These are phyloP conservation scores for Gavia stellata DNA, from an alignment of 2,113 vertebrate species.

Conservation along the genomic window DNA sequence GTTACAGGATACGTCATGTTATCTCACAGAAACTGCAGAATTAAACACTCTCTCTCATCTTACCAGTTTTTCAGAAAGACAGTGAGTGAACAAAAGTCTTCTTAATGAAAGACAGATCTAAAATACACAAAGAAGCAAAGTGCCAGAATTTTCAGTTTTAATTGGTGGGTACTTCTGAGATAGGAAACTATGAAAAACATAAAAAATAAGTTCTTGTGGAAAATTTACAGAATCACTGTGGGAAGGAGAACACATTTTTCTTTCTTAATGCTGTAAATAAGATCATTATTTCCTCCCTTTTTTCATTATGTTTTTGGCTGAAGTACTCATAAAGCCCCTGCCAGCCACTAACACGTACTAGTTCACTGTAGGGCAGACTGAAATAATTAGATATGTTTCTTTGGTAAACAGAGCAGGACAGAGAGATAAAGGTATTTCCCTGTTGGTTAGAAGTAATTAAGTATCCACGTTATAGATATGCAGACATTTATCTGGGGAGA, in stretches of 20 bases:
- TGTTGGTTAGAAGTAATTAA: constrained; percentile 69
- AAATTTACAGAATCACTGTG: neutral
- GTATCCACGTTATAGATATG: constrained; percentile 60
- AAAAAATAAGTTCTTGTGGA: neutral
- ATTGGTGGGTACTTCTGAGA: neutral
- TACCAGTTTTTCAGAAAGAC: neutral
- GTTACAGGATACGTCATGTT: neutral
- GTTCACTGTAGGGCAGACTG: neutral
- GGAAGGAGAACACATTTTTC: neutral
- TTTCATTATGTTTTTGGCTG: neutral
- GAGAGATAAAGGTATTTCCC: constrained; percentile 47
- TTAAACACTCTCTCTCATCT: neutral
- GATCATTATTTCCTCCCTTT: neutral
- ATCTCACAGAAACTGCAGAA: neutral
- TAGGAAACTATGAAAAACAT: neutral
- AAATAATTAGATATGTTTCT: constrained; percentile 63
- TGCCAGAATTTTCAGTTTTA: neutral
- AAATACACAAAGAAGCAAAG: neutral
- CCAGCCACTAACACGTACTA: neutral
- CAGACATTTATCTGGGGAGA: constrained; percentile 29
- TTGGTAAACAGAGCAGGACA: constrained; percentile 46
- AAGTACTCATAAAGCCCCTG: neutral
- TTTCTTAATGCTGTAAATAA: neutral
- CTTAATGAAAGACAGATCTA: neutral
- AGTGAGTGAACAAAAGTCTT: neutral